Evolutionary conservation across 2,888 invertebrate genomes (phyloP).

Genomic region (Orthosia gothica): DNA sequence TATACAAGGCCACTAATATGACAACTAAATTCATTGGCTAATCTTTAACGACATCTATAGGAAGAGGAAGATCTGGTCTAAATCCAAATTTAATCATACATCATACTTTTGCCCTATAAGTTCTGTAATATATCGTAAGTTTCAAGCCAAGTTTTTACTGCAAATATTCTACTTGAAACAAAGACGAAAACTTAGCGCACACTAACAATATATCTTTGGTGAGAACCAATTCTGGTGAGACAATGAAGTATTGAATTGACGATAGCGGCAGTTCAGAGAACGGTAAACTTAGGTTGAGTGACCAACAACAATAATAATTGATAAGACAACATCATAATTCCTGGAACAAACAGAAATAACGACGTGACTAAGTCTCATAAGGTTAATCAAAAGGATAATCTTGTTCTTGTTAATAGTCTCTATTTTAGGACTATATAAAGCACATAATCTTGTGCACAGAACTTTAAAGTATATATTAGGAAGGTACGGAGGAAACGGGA

Average conservation of each 20-base stretch:
- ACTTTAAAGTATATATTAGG: conserved; percentile 66
- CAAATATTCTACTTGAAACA: conserved; percentile 34
- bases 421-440: conserved; percentile 16
- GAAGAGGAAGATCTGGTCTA: neutral
- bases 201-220: conserved; percentile 49
- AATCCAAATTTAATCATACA: conserved; percentile 8
- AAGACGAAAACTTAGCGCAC: conserved; percentile 33
- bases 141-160: conserved; percentile 10
- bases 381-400: conserved; percentile 15
- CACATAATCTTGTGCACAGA: conserved; percentile 49
- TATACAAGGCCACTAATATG: neutral
- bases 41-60: neutral
- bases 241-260: conserved; percentile 63
- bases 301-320: conserved; percentile 24
- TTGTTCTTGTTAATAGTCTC: conserved; percentile 3
- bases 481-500: conserved; percentile 78
- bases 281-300: conserved; percentile 39
- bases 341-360: conserved; percentile 28
- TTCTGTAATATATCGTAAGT: conserved; percentile 36
- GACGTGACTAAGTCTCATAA: conserved; percentile 4
- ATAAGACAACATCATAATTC: conserved; percentile 33
- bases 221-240: conserved; percentile 51
- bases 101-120: conserved; percentile 22
- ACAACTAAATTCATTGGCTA: neutral
- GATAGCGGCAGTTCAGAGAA: conserved; percentile 52